These are phyloP conservation scores for Solea senegalensis DNA, from an alignment of 2,113 vertebrate species.

Conservation along the genomic window DNA sequence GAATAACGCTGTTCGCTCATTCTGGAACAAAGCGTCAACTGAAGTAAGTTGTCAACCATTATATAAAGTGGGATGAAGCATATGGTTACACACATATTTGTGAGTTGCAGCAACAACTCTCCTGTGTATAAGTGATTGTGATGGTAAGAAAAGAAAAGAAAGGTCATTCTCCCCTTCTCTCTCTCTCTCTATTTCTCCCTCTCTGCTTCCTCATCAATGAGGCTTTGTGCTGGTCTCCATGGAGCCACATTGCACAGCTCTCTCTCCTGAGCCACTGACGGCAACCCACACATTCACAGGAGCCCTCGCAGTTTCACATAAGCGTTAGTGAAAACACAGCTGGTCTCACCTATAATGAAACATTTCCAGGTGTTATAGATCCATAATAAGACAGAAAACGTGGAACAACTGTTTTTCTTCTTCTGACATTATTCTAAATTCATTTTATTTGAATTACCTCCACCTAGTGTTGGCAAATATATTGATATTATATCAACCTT, in stretches of 20 bases:
- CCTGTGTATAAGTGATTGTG: background rate
- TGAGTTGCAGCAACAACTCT: background rate
- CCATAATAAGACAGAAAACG: too few relatives aligned
- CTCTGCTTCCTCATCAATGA: slow-evolving; percentile 59
- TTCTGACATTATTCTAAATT: too few relatives aligned
- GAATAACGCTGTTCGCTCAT: slow-evolving; percentile 70
- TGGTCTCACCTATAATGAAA: background rate
- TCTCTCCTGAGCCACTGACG: slow-evolving; percentile 40
- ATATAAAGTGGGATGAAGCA: background rate
- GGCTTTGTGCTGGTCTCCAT: slow-evolving; percentile 70
- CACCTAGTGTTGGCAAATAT: too few relatives aligned
- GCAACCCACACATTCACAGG: slow-evolving; percentile 42
- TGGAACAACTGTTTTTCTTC: too few relatives aligned
- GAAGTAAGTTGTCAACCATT: slow-evolving; percentile 55
- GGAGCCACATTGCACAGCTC: slow-evolving; percentile 48
- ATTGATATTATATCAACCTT: too few relatives aligned
- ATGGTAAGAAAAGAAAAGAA: slow-evolving; percentile 11
- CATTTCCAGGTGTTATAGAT: background rate
- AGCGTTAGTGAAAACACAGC: background rate
- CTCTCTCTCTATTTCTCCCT: background rate
- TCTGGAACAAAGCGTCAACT: slow-evolving; percentile 68
- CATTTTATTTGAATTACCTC: too few relatives aligned
- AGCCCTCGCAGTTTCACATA: background rate
- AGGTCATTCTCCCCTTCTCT: slow-evolving; percentile 1
- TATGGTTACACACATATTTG: background rate